phyloP scores from a whole-genome alignment of 2,888 invertebrate genomes.

The Campaea margaritaria region DNA sequence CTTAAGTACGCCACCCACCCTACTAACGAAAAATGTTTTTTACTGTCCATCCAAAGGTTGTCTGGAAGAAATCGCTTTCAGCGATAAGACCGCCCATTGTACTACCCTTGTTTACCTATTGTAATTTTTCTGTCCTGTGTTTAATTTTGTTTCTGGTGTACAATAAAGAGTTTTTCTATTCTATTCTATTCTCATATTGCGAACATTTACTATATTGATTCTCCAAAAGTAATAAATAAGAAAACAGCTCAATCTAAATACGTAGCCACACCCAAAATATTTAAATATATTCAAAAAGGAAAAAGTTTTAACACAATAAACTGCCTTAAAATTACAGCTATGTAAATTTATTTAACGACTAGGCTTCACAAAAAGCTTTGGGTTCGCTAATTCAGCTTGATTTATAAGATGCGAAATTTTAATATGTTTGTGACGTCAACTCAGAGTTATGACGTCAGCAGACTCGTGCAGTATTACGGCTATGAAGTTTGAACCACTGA shows the following conservation, averaged over 20 bases:
- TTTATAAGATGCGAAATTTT: conserved; percentile 25
- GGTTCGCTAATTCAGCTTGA: conserved; percentile 14
- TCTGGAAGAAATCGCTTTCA: no score
- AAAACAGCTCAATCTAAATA: background rate
- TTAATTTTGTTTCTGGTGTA: no score
- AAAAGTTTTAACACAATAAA: conserved; percentile 10
- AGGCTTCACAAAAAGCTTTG: background rate
- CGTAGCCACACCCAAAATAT: background rate
- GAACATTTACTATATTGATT: no score
- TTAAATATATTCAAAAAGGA: conserved; percentile 9
- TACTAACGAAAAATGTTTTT: no score
- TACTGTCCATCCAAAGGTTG: no score
- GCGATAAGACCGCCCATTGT: no score
- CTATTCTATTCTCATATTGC: no score
- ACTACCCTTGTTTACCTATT: no score
- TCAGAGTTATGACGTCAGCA: conserved; percentile 27
- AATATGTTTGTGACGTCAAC: conserved; percentile 13
- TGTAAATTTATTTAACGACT: conserved; percentile 7
- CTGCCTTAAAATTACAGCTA: conserved; percentile 9
- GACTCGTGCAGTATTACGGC: conserved; percentile 2
- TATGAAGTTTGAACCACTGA: background rate
- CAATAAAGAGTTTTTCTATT: no score
- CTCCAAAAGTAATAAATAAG: no score
- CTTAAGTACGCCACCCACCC: no score
- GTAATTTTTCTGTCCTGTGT: no score